Conservation (phyloP, 1,140 invertebrate species). For the Leptinotarsa lineolata region DNA sequence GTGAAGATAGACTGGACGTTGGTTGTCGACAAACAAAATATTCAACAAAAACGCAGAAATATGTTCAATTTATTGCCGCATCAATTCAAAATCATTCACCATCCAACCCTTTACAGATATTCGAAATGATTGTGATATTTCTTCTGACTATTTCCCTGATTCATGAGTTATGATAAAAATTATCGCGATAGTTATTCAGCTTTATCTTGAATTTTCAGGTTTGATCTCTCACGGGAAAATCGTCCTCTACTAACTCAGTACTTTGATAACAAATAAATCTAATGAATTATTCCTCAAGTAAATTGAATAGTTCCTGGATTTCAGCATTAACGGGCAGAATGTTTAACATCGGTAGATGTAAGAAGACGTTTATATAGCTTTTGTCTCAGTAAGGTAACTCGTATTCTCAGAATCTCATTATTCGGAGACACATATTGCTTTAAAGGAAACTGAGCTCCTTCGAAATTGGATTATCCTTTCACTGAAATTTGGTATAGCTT, state of each 20-base stretch:
- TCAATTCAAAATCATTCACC: no score
- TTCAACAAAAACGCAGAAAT: no score
- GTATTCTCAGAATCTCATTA: background rate
- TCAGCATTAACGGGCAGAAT: background rate
- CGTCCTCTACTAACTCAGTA: background rate
- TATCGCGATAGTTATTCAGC: no score
- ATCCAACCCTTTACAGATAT: no score
- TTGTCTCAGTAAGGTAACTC: background rate
- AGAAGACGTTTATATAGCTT: background rate
- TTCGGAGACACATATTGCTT: conserved; percentile 1
- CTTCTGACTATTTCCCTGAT: no score
- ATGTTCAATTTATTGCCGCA: no score
- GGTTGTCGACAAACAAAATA: no score
- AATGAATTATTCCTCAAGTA: background rate
- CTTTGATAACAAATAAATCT: background rate
- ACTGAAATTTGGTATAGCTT: background rate
- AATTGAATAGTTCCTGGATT: background rate
- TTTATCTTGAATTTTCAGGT: no score
- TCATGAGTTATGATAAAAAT: no score
- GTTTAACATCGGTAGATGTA: background rate
- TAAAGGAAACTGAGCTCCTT: background rate
- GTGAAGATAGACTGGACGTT: no score
- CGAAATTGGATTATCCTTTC: background rate
- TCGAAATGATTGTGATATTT: no score
- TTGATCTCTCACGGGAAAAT: background rate